Evolutionary conservation across 2,113 vertebrate genomes (phyloP).

Genomic region (Chascanopsetta lugubris): DNA sequence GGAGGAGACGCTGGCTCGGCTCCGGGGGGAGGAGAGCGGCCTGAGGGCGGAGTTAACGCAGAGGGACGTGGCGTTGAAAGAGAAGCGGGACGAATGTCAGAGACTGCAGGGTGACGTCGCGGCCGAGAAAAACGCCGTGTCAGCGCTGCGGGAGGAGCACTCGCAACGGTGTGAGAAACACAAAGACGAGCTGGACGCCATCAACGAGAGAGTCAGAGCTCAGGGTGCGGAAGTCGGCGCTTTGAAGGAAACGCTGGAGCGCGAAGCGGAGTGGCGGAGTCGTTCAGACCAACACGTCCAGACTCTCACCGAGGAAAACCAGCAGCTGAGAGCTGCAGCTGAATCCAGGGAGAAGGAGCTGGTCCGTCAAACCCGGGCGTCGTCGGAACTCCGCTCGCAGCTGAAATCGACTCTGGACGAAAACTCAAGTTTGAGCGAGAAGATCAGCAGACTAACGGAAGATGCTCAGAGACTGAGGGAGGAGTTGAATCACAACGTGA

Average conservation of each 20-base stretch:
- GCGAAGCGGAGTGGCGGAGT: slow-evolving; percentile 54
- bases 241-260: slow-evolving; percentile 67
- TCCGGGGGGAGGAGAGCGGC: slow-evolving; percentile 76
- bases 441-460: slow-evolving; percentile 68
- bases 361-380: slow-evolving; percentile 56
- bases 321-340: slow-evolving; percentile 63
- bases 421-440: slow-evolving; percentile 51
- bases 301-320: slow-evolving; percentile 75
- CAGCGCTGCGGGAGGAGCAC: slow-evolving; percentile 63
- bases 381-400: slow-evolving; percentile 64
- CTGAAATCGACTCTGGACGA: slow-evolving; percentile 33
- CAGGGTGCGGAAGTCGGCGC: slow-evolving; percentile 68
- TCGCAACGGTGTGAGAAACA: slow-evolving; percentile 66
- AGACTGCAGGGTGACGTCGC: slow-evolving; percentile 65
- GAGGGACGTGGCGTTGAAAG: slow-evolving; percentile 65
- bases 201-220: slow-evolving; percentile 48
- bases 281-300: slow-evolving; percentile 66
- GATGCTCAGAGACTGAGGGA: slow-evolving; percentile 77
- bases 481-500: slow-evolving; percentile 64
- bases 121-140: slow-evolving; percentile 43
- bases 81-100: slow-evolving; percentile 66
- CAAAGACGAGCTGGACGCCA: slow-evolving; percentile 69
- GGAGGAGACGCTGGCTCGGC: slow-evolving; percentile 71
- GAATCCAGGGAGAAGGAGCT: slow-evolving; percentile 72
- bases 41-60: slow-evolving; percentile 69